Base-by-base conservation (phyloP, 2,797 vertebrate genomes). In the Sebastes elongatus region DNA sequence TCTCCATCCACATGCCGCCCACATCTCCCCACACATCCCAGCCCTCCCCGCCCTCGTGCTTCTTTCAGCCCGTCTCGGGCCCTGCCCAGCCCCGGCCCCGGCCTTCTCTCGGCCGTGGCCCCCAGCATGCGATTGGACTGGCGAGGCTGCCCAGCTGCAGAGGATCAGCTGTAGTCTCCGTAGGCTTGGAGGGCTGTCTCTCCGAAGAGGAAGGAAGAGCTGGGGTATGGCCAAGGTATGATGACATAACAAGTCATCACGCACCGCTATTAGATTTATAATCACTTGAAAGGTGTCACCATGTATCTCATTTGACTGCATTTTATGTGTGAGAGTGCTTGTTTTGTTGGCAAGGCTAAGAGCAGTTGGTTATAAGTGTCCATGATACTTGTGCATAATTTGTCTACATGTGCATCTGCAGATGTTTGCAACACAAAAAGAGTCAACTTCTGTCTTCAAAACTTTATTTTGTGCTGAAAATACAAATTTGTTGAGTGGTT, bases 91-190 rank as follows among this genome's bases (percentile, higher is more conserved):
- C 68, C 74, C 32, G 74, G 71, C 83, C 70, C 68, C 68, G 56
- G 84, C 67, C 84, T 74, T 87, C 73, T 42, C 70, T 76, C 35
- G 64, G 69, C 78, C 66, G 42, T 13, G 49, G 80, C 84, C 78
- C 91, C 82, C 88, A 92, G 92, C 93, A 82, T 94, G 90, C 61
- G 83, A 80, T 84, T 87, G 82, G 88, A 79, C 85, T 87, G 82
- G 88, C 71, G 72, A 93, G 88, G 80, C 92, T 80, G 86, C 79
- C 94, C 95, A 96, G 92, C 94, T 95, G 94, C 93, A 89, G 92
- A 86, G 94, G 93, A 95, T 97, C 95, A 96, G 93, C 94, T 96
- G 95, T 94, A 89, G 88, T 92, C 95, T 83, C 88, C 76, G 89
- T 91, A 83, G 92, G 89, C 88, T 89, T 87, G 80, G 85, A 87